Evolutionary conservation across 1,140 invertebrate genomes (phyloP), one percentile per base, ranked within the genome.

Genomic region (Harpegnathos saltator): DNA sequence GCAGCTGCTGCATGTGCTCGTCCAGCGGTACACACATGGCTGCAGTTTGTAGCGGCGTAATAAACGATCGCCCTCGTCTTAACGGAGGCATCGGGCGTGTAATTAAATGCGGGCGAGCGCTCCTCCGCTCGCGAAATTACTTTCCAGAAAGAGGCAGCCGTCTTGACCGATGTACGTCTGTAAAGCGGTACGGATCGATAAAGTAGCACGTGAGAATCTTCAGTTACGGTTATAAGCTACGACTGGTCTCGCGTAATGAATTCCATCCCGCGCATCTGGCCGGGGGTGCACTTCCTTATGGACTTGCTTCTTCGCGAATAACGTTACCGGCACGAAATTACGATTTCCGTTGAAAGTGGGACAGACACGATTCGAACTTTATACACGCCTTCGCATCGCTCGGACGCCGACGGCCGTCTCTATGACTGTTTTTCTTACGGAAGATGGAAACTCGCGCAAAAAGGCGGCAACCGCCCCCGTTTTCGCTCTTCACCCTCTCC

Each of bases 141-240:
- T 80, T 80, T 71, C 50, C 52, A 58, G 75, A 59, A 71, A 71
- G 33, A 58, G 75, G 33, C 65, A 59, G 54, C 65, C 52, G 33
- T 80, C 75, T 80, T 80, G 75, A 80, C 75, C 75, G 75, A 80
- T 80, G 65, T 44, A 71, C 52, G 65, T 80, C 65, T 80, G 75
- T 71, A 59, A 80, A 80, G 58, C 50, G 29, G n/a, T 29, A 14
- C 52, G 75, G 75, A 80, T 80, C 75, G 75, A 80, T 80, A 80
- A 68, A 71, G 58, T 58, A 71, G 63, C 75, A 80, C 75, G 65
- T 80, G 75, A 71, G 65, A 69, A 69, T 71, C 26, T 29, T 50
- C 52, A 29, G 17, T 80, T 65, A 65, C 73, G 73, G 59, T 75
- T 78, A 78, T 78, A 71, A 80, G 75, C 65, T 69, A 58, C 54